A percentile compares a stretch with the other conserved stretches of the same genome.
Conservation (phyloP, 2,797 vertebrate species). For the Lepus oiostolus region DNA sequence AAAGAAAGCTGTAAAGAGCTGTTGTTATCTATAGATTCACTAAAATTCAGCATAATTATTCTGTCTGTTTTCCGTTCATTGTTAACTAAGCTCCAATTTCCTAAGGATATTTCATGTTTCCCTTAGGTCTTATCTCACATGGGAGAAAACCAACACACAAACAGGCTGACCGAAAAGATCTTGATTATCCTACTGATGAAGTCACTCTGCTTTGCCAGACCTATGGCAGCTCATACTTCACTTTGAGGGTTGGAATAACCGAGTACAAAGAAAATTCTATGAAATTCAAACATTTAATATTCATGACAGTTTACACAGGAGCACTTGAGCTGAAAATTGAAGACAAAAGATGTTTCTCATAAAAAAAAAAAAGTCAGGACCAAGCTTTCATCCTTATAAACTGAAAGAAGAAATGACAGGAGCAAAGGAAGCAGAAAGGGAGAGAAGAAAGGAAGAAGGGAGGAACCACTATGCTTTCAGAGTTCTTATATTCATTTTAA, state of each 20-base stretch:
- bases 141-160: not conserved
- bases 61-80: not conserved
- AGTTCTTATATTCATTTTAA: constrained; percentile 17
- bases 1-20: not conserved
- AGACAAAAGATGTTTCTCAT: not conserved
- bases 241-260: not conserved
- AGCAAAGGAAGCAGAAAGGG: too few relatives aligned
- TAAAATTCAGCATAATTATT: not conserved
- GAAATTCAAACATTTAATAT: not conserved
- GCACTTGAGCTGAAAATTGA: not conserved
- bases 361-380: not conserved
- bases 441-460: not conserved
- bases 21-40: not conserved
- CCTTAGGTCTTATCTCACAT: not conserved
- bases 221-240: not conserved
- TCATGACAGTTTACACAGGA: not conserved
- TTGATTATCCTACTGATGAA: not conserved
- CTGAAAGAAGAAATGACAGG: not conserved
- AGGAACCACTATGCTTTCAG: not conserved
- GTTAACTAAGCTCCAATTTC: not conserved
- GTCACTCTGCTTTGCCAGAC: not conserved
- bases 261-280: not conserved
- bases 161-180: not conserved
- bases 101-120: not conserved
- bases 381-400: not conserved